These are phyloP conservation scores for Thamnaconus septentrionalis DNA, from an alignment of 2,113 vertebrate species.

Conservation along the genomic window DNA sequence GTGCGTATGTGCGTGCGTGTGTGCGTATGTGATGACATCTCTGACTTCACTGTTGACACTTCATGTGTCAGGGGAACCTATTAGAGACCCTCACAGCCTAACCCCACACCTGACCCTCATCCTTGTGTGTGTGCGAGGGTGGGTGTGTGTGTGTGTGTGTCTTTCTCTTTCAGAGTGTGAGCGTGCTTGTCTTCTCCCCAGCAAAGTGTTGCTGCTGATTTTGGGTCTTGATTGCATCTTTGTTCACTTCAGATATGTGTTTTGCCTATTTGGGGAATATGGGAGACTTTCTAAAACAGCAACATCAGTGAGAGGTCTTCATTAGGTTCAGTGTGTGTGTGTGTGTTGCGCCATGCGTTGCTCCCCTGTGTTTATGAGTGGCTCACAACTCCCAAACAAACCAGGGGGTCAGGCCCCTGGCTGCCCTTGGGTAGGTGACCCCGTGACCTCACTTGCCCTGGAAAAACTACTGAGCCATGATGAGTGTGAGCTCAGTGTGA, in stretches of 20 bases:
- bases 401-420: slow-evolving; percentile 57
- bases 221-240: background rate
- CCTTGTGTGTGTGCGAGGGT: slow-evolving; percentile 38
- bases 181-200: background rate
- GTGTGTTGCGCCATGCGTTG: slow-evolving; percentile 1
- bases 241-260: background rate
- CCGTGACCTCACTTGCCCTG: slow-evolving; percentile 16
- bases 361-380: slow-evolving; percentile 16
- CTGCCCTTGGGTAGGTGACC: slow-evolving; percentile 50
- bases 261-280: background rate
- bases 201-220: slow-evolving; percentile 7
- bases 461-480: slow-evolving; percentile 44
- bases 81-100: slow-evolving; percentile 69
- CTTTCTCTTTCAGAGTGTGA: too few species aligned
- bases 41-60: slow-evolving; percentile 59
- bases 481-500: slow-evolving; percentile 21
- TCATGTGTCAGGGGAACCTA: slow-evolving; percentile 73
- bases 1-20: background rate
- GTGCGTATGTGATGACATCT: slow-evolving; percentile 54
- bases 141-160: slow-evolving; percentile 21
- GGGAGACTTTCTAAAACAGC: background rate
- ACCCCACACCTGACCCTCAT: slow-evolving; percentile 69
- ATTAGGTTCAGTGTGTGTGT: slow-evolving; percentile 1
- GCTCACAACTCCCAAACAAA: slow-evolving; percentile 49
- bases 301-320: background rate